A percentile compares a stretch with the other conserved stretches of the same genome.
These are phyloP conservation scores for Drosophila putrida DNA, from an alignment of 2,888 invertebrate genomes.

Conservation along the genomic window DNA sequence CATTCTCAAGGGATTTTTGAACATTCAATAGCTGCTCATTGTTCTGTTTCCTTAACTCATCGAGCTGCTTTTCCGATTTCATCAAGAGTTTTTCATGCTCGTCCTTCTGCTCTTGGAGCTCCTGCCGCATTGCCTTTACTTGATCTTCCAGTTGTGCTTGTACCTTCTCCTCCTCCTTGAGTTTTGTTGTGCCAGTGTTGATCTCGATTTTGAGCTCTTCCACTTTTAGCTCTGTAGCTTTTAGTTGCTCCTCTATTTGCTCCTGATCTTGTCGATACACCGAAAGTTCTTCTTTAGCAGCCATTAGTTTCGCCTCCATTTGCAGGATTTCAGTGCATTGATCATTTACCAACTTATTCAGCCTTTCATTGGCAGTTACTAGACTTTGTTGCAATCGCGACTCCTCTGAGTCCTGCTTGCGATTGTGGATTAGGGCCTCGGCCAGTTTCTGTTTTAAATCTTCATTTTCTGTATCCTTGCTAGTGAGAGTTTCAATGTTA, in stretches of 20 bases:
- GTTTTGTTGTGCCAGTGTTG: neutral
- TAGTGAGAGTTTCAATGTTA: neutral
- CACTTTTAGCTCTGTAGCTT: neutral
- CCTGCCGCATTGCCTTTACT: neutral
- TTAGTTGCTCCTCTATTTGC: neutral
- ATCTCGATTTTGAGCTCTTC: neutral
- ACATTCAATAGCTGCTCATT: neutral
- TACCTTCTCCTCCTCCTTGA: neutral
- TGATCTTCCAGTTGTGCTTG: neutral
- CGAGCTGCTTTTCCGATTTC: neutral
- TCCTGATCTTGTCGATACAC: neutral
- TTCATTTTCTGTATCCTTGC: neutral
- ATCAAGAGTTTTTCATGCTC: neutral
- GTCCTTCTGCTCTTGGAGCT: neutral
- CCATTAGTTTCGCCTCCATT: neutral
- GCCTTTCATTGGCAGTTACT: neutral
- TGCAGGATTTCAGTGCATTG: neutral
- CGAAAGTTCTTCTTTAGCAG: neutral
- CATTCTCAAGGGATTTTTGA: neutral
- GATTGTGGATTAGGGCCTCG: neutral
- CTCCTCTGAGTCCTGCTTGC: neutral
- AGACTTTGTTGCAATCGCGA: neutral
- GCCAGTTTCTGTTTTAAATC: constrained; percentile 1
- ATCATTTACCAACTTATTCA: neutral
- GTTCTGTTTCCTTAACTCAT: constrained; percentile 7